Evolutionary conservation across 2,797 vertebrate genomes (phyloP), one percentile per base, ranked within the genome.

Genomic region (Botia almorhae): DNA sequence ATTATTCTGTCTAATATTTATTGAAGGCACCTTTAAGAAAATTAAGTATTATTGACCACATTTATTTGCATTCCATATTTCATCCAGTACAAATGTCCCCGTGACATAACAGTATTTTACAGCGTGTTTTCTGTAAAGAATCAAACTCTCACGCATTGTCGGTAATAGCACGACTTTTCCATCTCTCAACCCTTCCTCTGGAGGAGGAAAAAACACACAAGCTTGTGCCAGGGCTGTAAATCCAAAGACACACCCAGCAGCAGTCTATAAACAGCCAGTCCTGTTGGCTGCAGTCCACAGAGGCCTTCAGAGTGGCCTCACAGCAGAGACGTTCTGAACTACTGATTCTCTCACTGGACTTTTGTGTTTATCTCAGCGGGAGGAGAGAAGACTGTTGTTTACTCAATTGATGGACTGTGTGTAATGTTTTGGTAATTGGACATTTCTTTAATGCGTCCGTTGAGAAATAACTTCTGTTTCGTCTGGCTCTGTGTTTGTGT

Each of bases 171-270:
- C 55, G 12, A 19, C 56, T 71, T 83, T 81, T 75, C 63, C 50
- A 67, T 80, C 56, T 78, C 39, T 80, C 76, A 74, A 26, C 64
- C 29, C 72, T 72, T 82, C 70, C 33, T 75, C 83, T 50, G 39
- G 29, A 61, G 56, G 56, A 76, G 72, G 23, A 21, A 83, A 80
- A 82, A 81, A 74, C 55, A 53, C 67, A 84, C 86, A 87, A 46
- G 39, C 80, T 87, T 85, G 78, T 86, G 87, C 88, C 86, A 85
- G 85, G 10, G 13, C 89, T 88, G 89, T 90, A 87, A 83, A 90
- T 90, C 84, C 87, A 81, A 75, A 88, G 92, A 89, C 92, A 92
- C 93, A 91, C 93, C 93, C 93, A 90, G 86, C 86, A 89, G 72
- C 58, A 63, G 71, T 85, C 78, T 90, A 91, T 93, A 94, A 93